Evolutionary conservation across 92 coral and sea anemone species (phyloP), one percentile per base, ranked within the genome.

Genomic region (Bergia sp.): DNA sequence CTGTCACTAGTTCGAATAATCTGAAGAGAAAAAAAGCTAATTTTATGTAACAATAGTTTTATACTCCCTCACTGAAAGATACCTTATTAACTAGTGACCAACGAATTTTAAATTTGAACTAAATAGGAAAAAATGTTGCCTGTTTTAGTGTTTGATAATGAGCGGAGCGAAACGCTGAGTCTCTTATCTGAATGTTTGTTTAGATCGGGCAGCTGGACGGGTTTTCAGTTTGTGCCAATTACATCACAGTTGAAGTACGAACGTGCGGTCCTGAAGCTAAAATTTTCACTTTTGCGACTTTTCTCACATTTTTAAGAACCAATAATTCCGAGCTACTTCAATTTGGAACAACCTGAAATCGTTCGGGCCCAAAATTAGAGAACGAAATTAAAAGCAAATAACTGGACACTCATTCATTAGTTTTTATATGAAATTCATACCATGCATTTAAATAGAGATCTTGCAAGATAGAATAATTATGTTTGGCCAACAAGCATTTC

Each of bases 151-250:
- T 82, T 84, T 71, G 43, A 7, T 84, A 71, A 71, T 29, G 77
- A 83, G 61, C 36, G 79, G 50, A 84, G 7, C 11, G 64, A 20
- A 72, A 72, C 67, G 44, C 15, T 39, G 20, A 82, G 86, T 84
- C 87, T 69, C 79, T 84, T 47, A 75, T 84, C 41, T 55, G 55
- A 42, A 29, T 84, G 87, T 84, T 84, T 84, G 66, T 47, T 84
- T 84, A 69, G 67, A 7, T 82, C 20, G 10, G 58, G 86, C 86
- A 82, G 86, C 76, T 82, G 86, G 76, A 9, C 21, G 50, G 42
- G 57, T 43, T 84, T 84, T 84, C n/a, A 44, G 77, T 43, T 71
- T 84, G 87, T 73, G 85, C 85, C 85, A 80, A 80, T 84, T 84
- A 47, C 44, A 43, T 79, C 72, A 69, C 18, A 9, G 45, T 71